Conservation (phyloP, 2,797 vertebrate genomes). For the Chaetodon trifasciatus region DNA sequence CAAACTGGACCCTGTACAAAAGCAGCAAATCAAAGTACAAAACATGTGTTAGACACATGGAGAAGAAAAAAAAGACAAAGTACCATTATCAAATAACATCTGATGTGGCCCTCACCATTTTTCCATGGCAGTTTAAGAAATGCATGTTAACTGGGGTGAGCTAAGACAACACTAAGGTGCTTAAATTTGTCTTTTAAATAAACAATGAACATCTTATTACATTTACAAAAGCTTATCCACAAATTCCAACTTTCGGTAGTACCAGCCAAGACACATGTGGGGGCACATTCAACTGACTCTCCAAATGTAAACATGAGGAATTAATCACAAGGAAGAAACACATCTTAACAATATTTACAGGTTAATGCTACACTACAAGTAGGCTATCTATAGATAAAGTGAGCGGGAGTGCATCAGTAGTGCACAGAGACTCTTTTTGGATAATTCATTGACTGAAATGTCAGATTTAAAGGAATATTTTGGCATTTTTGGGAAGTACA, state of each 20-base stretch:
- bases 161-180: conserved; percentile 76
- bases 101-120: conserved; percentile 54
- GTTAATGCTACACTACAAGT: conserved; percentile 61
- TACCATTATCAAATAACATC: conserved; percentile 67
- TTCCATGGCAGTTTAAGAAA: conserved; percentile 60
- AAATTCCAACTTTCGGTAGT: conserved; percentile 69
- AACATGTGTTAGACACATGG: conserved; percentile 64
- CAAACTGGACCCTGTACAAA: conserved; percentile 72
- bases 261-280: conserved; percentile 68
- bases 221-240: conserved; percentile 75
- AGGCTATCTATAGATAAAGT: conserved; percentile 58
- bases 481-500: conserved; percentile 15
- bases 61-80: conserved; percentile 46
- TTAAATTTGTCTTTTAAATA: conserved; percentile 61
- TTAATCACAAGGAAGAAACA: conserved; percentile 65
- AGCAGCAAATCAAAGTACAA: conserved; percentile 75
- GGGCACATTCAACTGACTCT: conserved; percentile 71
- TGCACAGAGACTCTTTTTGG: conserved; percentile 56
- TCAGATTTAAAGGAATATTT: conserved; percentile 29
- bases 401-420: conserved; percentile 56
- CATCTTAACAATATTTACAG: conserved; percentile 77
- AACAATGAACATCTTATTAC: conserved; percentile 72
- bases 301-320: conserved; percentile 80
- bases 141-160: conserved; percentile 49
- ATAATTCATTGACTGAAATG: conserved; percentile 42